Base-by-base conservation (phyloP, 2,113 vertebrate species). In the Dasyornis broadbenti region DNA sequence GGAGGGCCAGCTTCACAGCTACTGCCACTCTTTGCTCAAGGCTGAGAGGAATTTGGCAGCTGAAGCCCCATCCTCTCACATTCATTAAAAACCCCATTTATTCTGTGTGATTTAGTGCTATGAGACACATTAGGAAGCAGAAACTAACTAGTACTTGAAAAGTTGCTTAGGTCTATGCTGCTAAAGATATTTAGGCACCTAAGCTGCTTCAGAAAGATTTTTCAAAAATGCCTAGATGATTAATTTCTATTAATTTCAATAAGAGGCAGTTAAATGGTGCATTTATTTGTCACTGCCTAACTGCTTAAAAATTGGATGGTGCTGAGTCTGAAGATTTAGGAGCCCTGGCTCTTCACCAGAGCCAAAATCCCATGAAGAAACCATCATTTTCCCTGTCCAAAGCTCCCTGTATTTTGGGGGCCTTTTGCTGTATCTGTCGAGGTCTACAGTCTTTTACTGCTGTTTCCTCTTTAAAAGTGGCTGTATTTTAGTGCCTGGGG, bases 221-320 rank as follows among this genome's bases (percentile, higher is more conserved):
- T 95, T 96, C 89, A 94, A 76, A 95, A 95, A 84, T 28, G 89
- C 73, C 61, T 82, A 60, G 37, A 91, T 96, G 95, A 94, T 97
- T 96, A 7, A 97, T 95, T 94, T 83, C 83, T 95, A 82, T 95
- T 97, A 95, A 97, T 97, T 95, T 95, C 91, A 95, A 89, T 79
- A 94, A 94, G 50, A 95, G 89, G 78, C 73, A 89, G 93, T 95
- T 97, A 97, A 96, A 96, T 92, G 89, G 78, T 86, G 92, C 92
- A 95, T 96, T 94, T 96, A 93, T 96, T 95, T 94, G 90, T 94
- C 93, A 88, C 56, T 94, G 90, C 64, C 86, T 94, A 97, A 86
- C 86, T 95, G 89, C 72, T 96, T 93, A 92, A 95, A 96, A 92
- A 93, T 95, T 88, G 75, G 68, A 94, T 59, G 50, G 47, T 83